phyloP scores from a whole-genome alignment of 2,797 vertebrate genomes.

The Enteromius fasciolatus region DNA sequence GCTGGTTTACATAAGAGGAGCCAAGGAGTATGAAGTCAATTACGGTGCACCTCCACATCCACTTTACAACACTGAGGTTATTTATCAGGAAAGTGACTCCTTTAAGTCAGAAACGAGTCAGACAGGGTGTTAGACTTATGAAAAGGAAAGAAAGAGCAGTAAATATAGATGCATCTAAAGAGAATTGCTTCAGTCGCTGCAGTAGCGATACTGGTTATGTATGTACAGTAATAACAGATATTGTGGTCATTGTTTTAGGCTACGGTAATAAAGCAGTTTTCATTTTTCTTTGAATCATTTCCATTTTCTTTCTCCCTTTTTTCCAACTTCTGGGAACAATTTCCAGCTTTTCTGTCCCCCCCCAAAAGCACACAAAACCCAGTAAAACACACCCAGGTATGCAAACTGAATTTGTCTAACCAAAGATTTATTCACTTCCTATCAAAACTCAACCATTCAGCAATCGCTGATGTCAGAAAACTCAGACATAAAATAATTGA shows the following conservation, averaged over 20 bases:
- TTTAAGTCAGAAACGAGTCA: slow-evolving; percentile 31
- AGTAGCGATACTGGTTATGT: not conserved
- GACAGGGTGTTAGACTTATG: not conserved
- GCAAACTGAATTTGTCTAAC: not conserved
- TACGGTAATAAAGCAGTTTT: not conserved
- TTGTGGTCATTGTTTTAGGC: not conserved
- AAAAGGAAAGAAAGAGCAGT: not conserved
- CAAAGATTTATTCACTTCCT: slow-evolving; percentile 2
- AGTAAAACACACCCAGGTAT: not conserved
- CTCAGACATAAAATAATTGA: not conserved
- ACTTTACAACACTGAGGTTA: slow-evolving; percentile 14
- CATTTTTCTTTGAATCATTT: not conserved
- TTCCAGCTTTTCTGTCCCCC: not conserved
- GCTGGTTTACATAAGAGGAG: slow-evolving; percentile 37
- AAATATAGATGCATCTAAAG: not conserved
- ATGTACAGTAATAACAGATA: not conserved
- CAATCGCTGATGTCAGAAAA: not conserved
- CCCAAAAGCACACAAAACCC: not conserved
- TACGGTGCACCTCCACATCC: slow-evolving; percentile 15
- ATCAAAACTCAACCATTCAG: not conserved
- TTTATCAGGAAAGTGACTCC: slow-evolving; percentile 38
- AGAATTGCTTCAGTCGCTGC: not conserved
- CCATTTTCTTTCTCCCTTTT: not conserved
- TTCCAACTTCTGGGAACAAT: not conserved
- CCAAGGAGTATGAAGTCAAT: slow-evolving; percentile 34